Percentiles rank a stretch among this genome's conserved stretches.
Evolutionary conservation across 1,140 invertebrate genomes (phyloP).

Genomic region (Sipha flava): DNA sequence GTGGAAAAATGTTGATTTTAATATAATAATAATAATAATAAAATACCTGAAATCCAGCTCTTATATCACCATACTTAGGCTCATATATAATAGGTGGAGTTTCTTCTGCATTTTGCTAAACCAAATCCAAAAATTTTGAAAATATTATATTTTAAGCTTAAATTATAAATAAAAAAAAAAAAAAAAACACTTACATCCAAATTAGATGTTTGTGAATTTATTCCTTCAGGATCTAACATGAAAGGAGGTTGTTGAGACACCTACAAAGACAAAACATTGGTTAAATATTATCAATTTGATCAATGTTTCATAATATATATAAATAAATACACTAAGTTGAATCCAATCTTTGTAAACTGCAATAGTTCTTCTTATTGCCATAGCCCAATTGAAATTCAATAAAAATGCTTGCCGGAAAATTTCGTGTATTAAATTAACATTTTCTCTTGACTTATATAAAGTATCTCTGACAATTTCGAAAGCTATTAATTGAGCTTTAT

Average conservation of each 20-base stretch:
- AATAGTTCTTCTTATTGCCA: slow-evolving; percentile 79
- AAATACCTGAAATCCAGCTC: slow-evolving; percentile 15
- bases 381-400: slow-evolving; percentile 76
- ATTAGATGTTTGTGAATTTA: slow-evolving; percentile 38
- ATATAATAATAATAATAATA: background rate
- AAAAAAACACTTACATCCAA: background rate
- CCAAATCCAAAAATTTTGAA: background rate
- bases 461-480: slow-evolving; percentile 67
- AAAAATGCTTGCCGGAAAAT: slow-evolving; percentile 88
- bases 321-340: slow-evolving; percentile 64
- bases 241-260: slow-evolving; percentile 71
- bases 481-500: slow-evolving; percentile 1
- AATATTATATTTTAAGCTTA: background rate
- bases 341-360: slow-evolving; percentile 95
- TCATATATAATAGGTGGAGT: background rate
- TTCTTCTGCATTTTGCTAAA: background rate
- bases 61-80: background rate
- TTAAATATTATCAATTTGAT: background rate
- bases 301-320: background rate
- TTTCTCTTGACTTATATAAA: slow-evolving; percentile 77
- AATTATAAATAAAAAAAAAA: background rate
- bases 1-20: background rate
- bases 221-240: slow-evolving; percentile 70
- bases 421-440: slow-evolving; percentile 92
- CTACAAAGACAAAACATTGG: slow-evolving; percentile 33